Evolutionary conservation across 2,888 invertebrate species (phyloP), one percentile per base, ranked within the genome.

Genomic region (Lutraria lutraria): DNA sequence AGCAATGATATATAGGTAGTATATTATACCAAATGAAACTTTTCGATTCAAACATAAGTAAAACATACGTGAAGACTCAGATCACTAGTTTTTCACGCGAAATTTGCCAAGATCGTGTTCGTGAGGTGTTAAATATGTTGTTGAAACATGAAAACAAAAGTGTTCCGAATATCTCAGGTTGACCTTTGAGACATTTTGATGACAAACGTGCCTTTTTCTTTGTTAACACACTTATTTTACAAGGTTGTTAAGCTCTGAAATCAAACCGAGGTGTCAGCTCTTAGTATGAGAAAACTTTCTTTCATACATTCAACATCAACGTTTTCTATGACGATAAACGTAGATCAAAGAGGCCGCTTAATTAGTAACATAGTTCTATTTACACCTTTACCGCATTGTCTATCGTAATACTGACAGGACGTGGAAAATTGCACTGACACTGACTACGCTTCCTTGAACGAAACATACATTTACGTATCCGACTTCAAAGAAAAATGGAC

Each of bases 331-430:
- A 86, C 56, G 52, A 52, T 68, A 4, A 56, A 68, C 29, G 4
- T n/a, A 89, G 89, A 89, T 89, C 89, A 89, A 89, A 89, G 81
- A 29, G 0, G 60, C 81, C 72, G 68, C 34, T 85, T 81, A 89
- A 89, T 89, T 89, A 89, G 87, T 31, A 82, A 84, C 87, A 82
- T 85, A 81, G 81, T 72, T 76, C 85, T 68, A 89, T 87, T 84
- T 85, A 87, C 89, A 87, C 84, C 72, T 87, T 84, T 87, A 81
- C 81, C 82, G 56, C 81, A 56, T 21, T 31, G 56, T 21, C 43
- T 54, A 29, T 76, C 53, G 82, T 81, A 72, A 21, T 52, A 60
- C 54, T 86, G 89, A 86, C 86, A 86, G 53, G 31, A 29, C 63
- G 29, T n/a, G 79, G 80, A 80, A 85, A 88, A 83, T 76, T 72